Base-by-base conservation (phyloP, 1,140 invertebrate species). In the Micrasema minimum region DNA sequence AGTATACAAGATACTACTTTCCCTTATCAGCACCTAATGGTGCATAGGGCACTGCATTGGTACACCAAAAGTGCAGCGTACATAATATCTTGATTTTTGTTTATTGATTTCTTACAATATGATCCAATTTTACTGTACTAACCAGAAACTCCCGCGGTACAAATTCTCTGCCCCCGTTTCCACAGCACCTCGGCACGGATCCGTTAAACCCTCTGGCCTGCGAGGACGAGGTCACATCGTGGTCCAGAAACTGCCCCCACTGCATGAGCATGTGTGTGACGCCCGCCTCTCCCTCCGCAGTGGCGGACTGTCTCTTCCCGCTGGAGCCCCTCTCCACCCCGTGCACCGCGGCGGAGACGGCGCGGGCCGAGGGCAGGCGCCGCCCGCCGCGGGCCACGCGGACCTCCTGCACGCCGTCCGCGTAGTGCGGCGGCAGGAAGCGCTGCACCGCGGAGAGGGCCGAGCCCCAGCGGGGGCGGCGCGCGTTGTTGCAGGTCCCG, bases 171-270 rank as follows among this genome's bases (percentile, higher is more conserved):
- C 90, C 90, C 26, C 87, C 86, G 57, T 88, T 87, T 3, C 88
- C 85, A 77, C 93, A 95, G 77, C 93, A 95, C 71, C 90, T 88
- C 6, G 93, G 92, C 35, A 94, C 87, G 0, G 91, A 91, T 4
- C 91, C 90, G 75, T 94, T 94, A 74, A 94, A 94, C 0, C 91
- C 90, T 74, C 90, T 85, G 1, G 87, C 86, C 75, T 88, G 87
- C 0, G 86, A 87, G 9, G 89, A 87, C 38, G 91, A 90, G 3
- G 91, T 93, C 14, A 94, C 77, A 78, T 94, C 93, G 77, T 94
- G 93, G 79, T 94, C 93, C 23, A 94, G 77, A 72, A 95, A 90
- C 78, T 94, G 93, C 1, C 93, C 93, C 92, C 92, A 95, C 78
- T 95, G 93, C 88, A 94, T 93, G 11, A 93, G 82, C 88, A 95